A percentile compares a stretch with the other conserved stretches of the same genome.
phyloP scores from a whole-genome alignment of 2,113 vertebrate genomes.

The Anser brachyrhynchus region DNA sequence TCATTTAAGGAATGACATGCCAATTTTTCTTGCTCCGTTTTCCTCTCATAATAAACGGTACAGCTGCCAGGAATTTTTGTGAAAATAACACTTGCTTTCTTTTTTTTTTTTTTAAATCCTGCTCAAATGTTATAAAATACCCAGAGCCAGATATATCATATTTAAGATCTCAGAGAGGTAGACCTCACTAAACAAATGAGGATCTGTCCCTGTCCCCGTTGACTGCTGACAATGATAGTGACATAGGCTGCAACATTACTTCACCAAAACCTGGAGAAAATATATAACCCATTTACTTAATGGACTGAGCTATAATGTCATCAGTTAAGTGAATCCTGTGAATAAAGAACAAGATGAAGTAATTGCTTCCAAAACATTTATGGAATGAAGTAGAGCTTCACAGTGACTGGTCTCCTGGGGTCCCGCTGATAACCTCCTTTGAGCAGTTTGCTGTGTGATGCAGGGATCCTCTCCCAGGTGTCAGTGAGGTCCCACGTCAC shows the following conservation, averaged over 20 bases:
- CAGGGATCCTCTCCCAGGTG: neutral
- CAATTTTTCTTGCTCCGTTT: slow-evolving; percentile 68
- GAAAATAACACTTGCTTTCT: slow-evolving; percentile 61
- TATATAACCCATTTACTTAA: slow-evolving; percentile 69
- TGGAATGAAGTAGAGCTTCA: slow-evolving; percentile 61
- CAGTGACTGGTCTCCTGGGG: slow-evolving; percentile 57
- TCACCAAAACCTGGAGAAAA: slow-evolving; percentile 66
- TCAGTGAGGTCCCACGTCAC: neutral
- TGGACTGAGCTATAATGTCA: slow-evolving; percentile 69
- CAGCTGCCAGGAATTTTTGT: slow-evolving; percentile 68
- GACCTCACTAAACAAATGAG: slow-evolving; percentile 24
- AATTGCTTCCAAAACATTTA: slow-evolving; percentile 72
- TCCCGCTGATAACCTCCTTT: slow-evolving; percentile 22
- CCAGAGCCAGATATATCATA: slow-evolving; percentile 12
- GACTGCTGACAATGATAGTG: neutral
- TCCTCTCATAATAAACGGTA: slow-evolving; percentile 60
- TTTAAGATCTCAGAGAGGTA: slow-evolving; percentile 21
- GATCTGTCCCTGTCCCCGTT: neutral
- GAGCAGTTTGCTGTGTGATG: slow-evolving; percentile 10
- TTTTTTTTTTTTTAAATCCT: neutral
- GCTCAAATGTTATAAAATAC: neutral
- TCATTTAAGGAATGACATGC: slow-evolving; percentile 70
- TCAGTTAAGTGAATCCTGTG: slow-evolving; percentile 57
- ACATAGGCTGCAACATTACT: slow-evolving; percentile 8
- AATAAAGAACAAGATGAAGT: slow-evolving; percentile 69